Conservation (phyloP, 2,888 invertebrate genomes). For the Argyresthia goedartella region DNA sequence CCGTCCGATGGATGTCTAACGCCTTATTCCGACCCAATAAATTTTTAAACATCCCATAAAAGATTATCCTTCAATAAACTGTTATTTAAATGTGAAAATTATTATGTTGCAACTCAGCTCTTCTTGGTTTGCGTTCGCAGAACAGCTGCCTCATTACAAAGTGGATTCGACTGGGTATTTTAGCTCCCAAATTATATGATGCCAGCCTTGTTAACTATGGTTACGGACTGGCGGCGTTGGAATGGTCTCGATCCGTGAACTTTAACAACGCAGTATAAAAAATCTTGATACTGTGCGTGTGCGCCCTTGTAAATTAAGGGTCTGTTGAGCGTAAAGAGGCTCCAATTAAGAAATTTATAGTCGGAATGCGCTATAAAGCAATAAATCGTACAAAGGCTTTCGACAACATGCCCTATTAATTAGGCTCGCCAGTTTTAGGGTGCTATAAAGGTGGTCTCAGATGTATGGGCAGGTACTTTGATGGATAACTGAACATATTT, state of each 20-base stretch:
- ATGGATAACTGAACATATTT: too few species aligned
- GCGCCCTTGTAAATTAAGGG: slow-evolving; percentile 62
- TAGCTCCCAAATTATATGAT: slow-evolving; percentile 50
- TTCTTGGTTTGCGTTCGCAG: slow-evolving; percentile 16
- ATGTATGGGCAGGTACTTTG: too few species aligned
- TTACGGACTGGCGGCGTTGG: slow-evolving; percentile 14
- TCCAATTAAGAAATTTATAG: slow-evolving; percentile 66
- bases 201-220: slow-evolving; percentile 33
- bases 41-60: slow-evolving; percentile 30
- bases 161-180: slow-evolving; percentile 23
- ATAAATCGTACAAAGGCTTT: slow-evolving; percentile 61
- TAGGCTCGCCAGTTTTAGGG: slow-evolving; percentile 40
- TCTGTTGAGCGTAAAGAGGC: slow-evolving; percentile 50
- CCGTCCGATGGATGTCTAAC: neutral
- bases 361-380: slow-evolving; percentile 60
- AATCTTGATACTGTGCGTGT: slow-evolving; percentile 43
- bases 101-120: slow-evolving; percentile 30
- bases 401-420: slow-evolving; percentile 54
- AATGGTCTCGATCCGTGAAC: slow-evolving; percentile 14
- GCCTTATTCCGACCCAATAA: slow-evolving; percentile 32
- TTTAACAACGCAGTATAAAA: slow-evolving; percentile 25
- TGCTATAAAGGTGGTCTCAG: neutral
- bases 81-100: slow-evolving; percentile 60
- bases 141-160: slow-evolving; percentile 42
- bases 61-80: slow-evolving; percentile 29